Conservation (phyloP, 2,113 vertebrate genomes). For the Gallinago media region DNA sequence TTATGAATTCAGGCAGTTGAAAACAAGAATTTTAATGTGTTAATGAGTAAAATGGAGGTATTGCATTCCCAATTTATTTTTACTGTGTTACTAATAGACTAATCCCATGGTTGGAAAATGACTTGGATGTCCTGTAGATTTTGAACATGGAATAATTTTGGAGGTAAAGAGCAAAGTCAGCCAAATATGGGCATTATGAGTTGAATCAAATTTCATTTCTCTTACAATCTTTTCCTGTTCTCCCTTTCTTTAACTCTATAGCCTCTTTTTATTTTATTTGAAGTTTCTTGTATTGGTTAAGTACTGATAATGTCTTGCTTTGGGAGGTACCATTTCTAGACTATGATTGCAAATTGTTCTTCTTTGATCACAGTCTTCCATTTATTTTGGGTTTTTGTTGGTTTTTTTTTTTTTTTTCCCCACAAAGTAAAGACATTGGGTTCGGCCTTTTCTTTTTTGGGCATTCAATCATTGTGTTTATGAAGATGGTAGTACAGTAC, state of each 20-base stretch:
- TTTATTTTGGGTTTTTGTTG: background rate
- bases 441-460: background rate
- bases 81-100: background rate
- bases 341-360: background rate
- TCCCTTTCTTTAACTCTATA: background rate
- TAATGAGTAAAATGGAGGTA: background rate
- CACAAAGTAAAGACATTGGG: background rate
- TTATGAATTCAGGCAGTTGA: background rate
- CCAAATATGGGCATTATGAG: background rate
- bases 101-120: background rate
- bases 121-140: background rate
- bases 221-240: background rate
- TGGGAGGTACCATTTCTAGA: background rate
- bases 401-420: background rate
- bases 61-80: background rate
- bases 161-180: background rate
- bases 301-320: background rate
- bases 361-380: background rate
- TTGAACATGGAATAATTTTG: background rate
- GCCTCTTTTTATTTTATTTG: background rate
- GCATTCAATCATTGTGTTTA: background rate
- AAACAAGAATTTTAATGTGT: background rate
- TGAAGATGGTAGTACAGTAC: background rate
- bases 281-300: background rate
- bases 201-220: background rate